Evolutionary conservation across 2,888 invertebrate species (phyloP).

Genomic region (Nymphalis urticae): DNA sequence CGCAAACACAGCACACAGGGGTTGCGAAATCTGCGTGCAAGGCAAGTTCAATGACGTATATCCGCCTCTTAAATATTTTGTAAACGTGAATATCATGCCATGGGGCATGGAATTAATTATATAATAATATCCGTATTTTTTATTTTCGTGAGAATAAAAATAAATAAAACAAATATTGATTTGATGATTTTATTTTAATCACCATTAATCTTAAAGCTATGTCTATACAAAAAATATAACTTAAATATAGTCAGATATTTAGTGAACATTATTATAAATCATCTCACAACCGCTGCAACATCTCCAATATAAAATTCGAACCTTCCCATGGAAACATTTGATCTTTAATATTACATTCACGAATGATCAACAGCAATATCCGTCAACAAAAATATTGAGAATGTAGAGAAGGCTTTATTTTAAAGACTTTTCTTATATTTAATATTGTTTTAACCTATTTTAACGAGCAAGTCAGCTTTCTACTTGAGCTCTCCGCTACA

Average conservation of each 20-base stretch:
- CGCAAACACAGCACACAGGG: too few relatives aligned
- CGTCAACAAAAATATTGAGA: constrained; percentile 49
- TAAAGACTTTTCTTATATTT: constrained; percentile 17
- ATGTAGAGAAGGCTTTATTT: constrained; percentile 41
- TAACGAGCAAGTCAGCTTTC: constrained; percentile 15
- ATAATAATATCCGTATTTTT: constrained; percentile 8
- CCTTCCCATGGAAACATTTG: constrained; percentile 66
- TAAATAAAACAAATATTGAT: constrained; percentile 46
- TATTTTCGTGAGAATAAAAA: constrained; percentile 19
- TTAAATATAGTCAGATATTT: constrained; percentile 79
- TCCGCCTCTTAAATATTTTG: background rate
- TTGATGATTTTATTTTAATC: constrained; percentile 75
- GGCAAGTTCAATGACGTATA: too few relatives aligned
- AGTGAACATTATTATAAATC: constrained; percentile 80
- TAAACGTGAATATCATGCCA: background rate
- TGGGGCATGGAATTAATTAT: constrained; percentile 15
- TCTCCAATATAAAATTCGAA: constrained; percentile 66
- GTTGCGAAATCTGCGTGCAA: too few relatives aligned
- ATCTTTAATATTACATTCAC: constrained; percentile 58
- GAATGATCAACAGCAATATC: constrained; percentile 54
- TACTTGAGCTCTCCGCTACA: constrained; percentile 54
- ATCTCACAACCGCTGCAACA: constrained; percentile 82
- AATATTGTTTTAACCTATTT: constrained; percentile 15
- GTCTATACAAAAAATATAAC: constrained; percentile 81
- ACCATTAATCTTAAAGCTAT: constrained; percentile 74